These are phyloP conservation scores for Phodopus roborovskii DNA, from an alignment of 2,113 vertebrate species.

Conservation along the genomic window DNA sequence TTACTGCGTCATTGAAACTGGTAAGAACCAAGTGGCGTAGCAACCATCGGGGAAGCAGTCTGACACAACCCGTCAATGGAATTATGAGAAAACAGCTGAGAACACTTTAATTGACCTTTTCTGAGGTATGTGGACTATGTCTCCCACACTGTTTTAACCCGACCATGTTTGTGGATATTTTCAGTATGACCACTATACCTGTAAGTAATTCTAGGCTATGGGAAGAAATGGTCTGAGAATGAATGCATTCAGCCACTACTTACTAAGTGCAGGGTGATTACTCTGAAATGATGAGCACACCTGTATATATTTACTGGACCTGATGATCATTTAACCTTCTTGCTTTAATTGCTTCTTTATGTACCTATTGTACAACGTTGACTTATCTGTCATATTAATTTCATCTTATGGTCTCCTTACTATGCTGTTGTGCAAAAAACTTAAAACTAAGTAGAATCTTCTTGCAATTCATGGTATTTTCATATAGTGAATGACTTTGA, in stretches of 20 bases:
- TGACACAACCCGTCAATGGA: not conserved
- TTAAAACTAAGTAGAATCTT: slow-evolving; percentile 10
- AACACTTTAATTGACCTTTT: not conserved
- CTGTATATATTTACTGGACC: not conserved
- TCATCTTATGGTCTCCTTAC: not conserved
- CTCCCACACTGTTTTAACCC: not conserved
- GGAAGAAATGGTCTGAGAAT: not conserved
- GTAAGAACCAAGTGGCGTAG: not conserved
- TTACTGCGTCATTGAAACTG: not conserved
- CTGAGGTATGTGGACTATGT: not conserved
- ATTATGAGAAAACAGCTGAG: not conserved
- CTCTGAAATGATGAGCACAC: not conserved
- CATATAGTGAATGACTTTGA: not conserved
- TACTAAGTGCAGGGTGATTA: not conserved
- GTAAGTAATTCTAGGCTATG: not conserved
- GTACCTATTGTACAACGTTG: not conserved
- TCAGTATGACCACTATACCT: no score
- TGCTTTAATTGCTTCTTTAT: not conserved
- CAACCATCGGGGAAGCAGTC: not conserved
- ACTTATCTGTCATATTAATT: not conserved
- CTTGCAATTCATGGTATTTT: not conserved
- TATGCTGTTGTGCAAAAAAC: not conserved
- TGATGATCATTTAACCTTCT: not conserved
- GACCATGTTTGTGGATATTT: not conserved
- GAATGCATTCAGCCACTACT: not conserved